Conservation (phyloP, 1,140 invertebrate species). For the Diuraphis noxia region DNA sequence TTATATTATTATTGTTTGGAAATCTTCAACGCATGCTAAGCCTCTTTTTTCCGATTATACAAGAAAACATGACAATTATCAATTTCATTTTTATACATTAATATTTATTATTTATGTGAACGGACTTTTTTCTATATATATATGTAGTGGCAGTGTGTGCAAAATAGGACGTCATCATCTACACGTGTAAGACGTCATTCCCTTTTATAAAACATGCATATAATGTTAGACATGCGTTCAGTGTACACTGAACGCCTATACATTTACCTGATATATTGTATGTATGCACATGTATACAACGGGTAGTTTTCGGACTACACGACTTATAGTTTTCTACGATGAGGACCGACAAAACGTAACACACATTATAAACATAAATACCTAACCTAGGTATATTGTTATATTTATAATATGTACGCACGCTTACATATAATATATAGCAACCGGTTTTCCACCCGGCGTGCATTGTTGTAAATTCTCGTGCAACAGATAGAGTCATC, state of each 20-base stretch:
- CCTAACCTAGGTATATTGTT: background rate
- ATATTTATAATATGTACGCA: background rate
- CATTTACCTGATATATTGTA: no score
- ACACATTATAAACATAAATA: background rate
- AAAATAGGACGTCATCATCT: background rate
- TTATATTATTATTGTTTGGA: background rate
- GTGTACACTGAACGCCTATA: background rate
- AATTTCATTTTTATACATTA: background rate
- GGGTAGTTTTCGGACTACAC: conserved; percentile 24
- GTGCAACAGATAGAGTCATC: conserved; percentile 29
- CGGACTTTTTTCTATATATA: background rate
- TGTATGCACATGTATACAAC: background rate
- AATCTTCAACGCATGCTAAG: background rate
- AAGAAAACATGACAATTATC: background rate
- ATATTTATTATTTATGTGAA: background rate
- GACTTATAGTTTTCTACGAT: background rate
- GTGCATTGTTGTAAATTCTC: conserved; percentile 34
- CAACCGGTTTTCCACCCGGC: conserved; percentile 26
- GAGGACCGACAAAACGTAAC: background rate
- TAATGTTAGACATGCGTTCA: background rate
- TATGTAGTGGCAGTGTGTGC: background rate
- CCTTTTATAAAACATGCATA: background rate
- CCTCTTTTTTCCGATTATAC: background rate
- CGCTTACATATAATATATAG: background rate
- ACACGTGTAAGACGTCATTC: background rate